phyloP scores from a whole-genome alignment of 2,797 vertebrate species.

The Lutra lutra region DNA sequence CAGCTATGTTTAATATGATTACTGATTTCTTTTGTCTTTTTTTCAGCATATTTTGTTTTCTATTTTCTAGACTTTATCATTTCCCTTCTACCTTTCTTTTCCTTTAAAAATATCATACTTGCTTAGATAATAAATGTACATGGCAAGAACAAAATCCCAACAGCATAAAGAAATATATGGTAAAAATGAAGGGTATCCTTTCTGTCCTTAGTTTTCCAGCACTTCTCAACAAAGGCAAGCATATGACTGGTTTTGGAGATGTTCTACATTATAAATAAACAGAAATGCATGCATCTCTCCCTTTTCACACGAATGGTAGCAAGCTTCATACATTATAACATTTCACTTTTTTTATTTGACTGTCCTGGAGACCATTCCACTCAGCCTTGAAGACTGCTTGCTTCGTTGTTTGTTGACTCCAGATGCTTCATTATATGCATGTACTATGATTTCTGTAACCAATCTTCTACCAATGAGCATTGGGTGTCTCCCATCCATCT shows the following conservation, averaged over 20 bases:
- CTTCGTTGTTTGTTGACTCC: no score
- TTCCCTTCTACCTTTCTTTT: background rate
- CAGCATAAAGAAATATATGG: background rate
- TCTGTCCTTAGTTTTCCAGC: background rate
- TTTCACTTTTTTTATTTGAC: background rate
- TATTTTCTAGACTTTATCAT: background rate
- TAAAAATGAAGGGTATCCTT: background rate
- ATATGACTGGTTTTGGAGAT: background rate
- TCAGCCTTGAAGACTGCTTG: background rate
- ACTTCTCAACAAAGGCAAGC: background rate
- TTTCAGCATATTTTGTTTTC: background rate
- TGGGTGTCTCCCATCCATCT: background rate
- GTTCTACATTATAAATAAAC: background rate
- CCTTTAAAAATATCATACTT: background rate
- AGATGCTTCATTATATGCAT: background rate
- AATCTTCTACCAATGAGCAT: background rate
- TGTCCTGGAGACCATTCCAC: background rate
- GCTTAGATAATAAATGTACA: background rate
- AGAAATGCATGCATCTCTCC: background rate
- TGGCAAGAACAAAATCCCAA: background rate
- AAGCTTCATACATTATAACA: rapidly evolving
- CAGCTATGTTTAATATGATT: background rate
- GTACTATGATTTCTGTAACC: background rate
- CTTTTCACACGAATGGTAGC: background rate
- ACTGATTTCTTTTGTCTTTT: background rate